Percentiles rank a stretch among this genome's conserved stretches.
Evolutionary conservation across 2,113 vertebrate species (phyloP).

Genomic region (Passer montanus): DNA sequence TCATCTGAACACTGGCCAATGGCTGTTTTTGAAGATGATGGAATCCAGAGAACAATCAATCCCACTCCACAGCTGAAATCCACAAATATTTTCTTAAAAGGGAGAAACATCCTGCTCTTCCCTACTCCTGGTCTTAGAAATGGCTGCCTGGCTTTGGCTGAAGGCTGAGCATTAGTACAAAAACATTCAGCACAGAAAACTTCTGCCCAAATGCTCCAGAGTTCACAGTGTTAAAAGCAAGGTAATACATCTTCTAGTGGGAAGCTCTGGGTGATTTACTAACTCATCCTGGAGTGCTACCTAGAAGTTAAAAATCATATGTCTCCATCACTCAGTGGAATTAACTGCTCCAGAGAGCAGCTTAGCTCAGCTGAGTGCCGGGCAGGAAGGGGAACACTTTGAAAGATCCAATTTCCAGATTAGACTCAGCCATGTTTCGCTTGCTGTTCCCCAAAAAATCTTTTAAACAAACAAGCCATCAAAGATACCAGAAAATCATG

Average conservation of each 20-base stretch:
- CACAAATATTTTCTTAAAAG: not conserved
- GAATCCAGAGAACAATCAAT: not conserved
- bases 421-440: not conserved
- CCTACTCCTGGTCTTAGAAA: not conserved
- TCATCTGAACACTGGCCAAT: accelerated
- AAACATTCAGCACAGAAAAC: not conserved
- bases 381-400: not conserved
- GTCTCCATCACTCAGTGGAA: not conserved
- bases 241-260: not conserved
- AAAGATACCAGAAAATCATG: not conserved
- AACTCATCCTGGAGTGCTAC: not conserved
- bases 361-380: slow-evolving; percentile 4
- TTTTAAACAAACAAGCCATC: not conserved
- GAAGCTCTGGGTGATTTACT: slow-evolving; percentile 29
- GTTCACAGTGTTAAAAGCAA: not conserved
- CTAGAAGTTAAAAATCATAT: not conserved
- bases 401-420: slow-evolving; percentile 1
- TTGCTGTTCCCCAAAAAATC: not conserved
- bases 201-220: not conserved
- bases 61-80: not conserved
- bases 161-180: not conserved
- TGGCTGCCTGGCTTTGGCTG: not conserved
- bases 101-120: not conserved
- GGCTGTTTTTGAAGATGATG: not conserved
- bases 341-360: not conserved